Conservation (phyloP, 1,140 invertebrate genomes). For the Drosophila rufa region DNA sequence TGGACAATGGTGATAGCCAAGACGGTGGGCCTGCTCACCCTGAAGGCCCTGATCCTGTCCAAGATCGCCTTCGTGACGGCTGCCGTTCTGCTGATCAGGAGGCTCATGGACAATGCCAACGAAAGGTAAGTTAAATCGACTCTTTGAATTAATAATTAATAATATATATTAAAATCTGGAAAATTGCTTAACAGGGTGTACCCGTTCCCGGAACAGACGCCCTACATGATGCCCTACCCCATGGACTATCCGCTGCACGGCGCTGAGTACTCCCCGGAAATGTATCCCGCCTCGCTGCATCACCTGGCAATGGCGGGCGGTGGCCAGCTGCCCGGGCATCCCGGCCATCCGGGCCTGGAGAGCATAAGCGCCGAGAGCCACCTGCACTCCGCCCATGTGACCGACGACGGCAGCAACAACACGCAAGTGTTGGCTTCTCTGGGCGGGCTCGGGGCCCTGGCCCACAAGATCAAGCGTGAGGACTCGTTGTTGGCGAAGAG, state of each 20-base stretch:
- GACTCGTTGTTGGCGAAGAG: conserved; percentile 79
- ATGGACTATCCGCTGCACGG: conserved; percentile 79
- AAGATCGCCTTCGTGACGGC: conserved; percentile 88
- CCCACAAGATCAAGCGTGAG: conserved; percentile 83
- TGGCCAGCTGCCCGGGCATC: conserved; percentile 58
- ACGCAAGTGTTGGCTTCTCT: conserved; percentile 74
- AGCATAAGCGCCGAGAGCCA: conserved; percentile 73
- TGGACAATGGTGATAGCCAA: conserved; percentile 87
- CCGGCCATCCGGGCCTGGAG: conserved; percentile 74
- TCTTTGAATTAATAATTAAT: not conserved
- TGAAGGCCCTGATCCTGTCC: conserved; percentile 88
- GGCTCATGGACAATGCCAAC: conserved; percentile 86
- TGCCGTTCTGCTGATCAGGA: conserved; percentile 87
- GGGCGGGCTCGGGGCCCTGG: conserved; percentile 62
- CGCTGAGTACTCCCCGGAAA: conserved; percentile 62
- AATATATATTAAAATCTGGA: no score
- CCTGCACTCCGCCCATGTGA: conserved; percentile 68
- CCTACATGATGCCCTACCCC: conserved; percentile 84
- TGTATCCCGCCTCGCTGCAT: conserved; percentile 61
- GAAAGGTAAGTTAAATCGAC: conserved; percentile 65
- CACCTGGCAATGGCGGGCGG: conserved; percentile 63
- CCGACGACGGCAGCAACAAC: conserved; percentile 73
- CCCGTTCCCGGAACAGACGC: conserved; percentile 80
- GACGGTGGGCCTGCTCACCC: conserved; percentile 87
- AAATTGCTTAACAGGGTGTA: conserved; percentile 62